Conservation (phyloP, 2,888 invertebrate genomes). For the Sinopyrophorus schimmeli region DNA sequence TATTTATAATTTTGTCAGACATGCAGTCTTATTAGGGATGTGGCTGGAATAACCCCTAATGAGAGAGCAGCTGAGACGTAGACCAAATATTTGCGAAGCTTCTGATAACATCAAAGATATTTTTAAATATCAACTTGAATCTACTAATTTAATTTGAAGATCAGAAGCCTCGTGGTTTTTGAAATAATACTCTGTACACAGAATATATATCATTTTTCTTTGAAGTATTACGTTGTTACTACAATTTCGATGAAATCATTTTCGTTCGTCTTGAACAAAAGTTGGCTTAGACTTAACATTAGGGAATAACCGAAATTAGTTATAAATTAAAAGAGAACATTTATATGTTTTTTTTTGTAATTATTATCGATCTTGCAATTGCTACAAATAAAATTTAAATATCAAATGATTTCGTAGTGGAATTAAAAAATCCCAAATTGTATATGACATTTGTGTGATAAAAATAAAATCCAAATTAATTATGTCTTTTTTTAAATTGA, state of each 20-base stretch:
- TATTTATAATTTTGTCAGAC: slow-evolving; percentile 39
- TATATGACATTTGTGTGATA: slow-evolving; percentile 19
- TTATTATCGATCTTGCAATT: slow-evolving; percentile 32
- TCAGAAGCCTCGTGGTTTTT: slow-evolving; percentile 4
- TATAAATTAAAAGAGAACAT: no score
- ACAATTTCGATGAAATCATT: slow-evolving; percentile 25
- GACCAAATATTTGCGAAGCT: slow-evolving; percentile 8
- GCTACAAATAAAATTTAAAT: slow-evolving; percentile 8
- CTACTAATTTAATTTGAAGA: background rate
- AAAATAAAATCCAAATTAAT: slow-evolving; percentile 1
- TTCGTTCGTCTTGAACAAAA: slow-evolving; percentile 18
- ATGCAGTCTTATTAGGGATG: slow-evolving; percentile 67
- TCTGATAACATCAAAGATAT: slow-evolving; percentile 9
- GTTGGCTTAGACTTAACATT: no score
- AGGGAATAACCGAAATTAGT: no score
- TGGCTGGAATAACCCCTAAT: slow-evolving; percentile 76
- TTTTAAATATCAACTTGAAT: slow-evolving; percentile 4
- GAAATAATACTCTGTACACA: slow-evolving; percentile 22
- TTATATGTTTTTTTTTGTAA: slow-evolving; percentile 22
- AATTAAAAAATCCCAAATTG: slow-evolving; percentile 9
- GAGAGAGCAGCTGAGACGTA: slow-evolving; percentile 59
- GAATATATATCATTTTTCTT: slow-evolving; percentile 15
- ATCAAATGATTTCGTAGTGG: slow-evolving; percentile 7
- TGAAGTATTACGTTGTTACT: slow-evolving; percentile 15
- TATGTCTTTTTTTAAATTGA: slow-evolving; percentile 4